These are phyloP conservation scores for Chrysochloris asiatica DNA, from an alignment of 2,113 vertebrate species.

Conservation along the genomic window DNA sequence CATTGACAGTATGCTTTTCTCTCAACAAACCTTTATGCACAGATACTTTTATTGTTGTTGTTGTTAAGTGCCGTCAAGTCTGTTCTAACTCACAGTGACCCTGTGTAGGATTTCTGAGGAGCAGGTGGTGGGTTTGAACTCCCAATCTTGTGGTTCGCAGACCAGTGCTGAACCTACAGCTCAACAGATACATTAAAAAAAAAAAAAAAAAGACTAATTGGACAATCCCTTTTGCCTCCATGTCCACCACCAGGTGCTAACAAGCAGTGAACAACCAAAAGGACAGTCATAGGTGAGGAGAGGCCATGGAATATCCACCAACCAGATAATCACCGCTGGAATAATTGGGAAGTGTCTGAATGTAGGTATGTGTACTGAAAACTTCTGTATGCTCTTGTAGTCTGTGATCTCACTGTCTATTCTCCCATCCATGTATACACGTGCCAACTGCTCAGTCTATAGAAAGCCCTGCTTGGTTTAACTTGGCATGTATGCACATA, in stretches of 20 bases:
- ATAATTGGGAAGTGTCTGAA: constrained; percentile 59
- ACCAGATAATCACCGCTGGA: constrained; percentile 42
- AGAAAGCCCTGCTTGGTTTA: background rate
- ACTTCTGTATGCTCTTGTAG: accelerated
- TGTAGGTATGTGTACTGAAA: constrained; percentile 67
- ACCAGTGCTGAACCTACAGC: no score
- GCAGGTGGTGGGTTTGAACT: no score
- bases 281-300: background rate
- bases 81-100: no score
- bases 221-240: background rate
- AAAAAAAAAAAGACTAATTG: background rate
- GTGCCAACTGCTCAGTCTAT: background rate
- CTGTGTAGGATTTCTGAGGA: no score
- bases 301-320: constrained; percentile 56
- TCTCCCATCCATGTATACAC: no score
- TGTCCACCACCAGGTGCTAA: constrained; percentile 40
- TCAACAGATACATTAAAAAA: background rate
- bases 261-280: background rate
- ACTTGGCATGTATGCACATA: background rate
- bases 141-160: no score
- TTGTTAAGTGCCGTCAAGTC: no score
- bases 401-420: background rate
- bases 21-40: background rate
- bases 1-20: background rate
- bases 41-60: no score